Evolutionary conservation across 2,113 vertebrate species (phyloP).

Genomic region (Prionailurus viverrinus): DNA sequence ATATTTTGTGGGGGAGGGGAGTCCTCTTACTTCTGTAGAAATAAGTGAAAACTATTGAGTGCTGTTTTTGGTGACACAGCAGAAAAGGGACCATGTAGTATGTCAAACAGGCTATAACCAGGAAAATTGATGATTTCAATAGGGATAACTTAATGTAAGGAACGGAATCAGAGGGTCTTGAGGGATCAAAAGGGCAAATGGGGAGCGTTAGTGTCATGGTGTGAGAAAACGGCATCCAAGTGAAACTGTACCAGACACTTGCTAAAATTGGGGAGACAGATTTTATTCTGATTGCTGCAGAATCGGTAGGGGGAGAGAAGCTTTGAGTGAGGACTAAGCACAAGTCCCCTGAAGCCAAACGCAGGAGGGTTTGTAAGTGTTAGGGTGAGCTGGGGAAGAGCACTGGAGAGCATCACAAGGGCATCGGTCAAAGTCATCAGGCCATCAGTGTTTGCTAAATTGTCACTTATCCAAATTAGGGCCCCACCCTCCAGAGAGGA

Average conservation of each 20-base stretch:
- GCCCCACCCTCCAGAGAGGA: background rate
- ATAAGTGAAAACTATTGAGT: background rate
- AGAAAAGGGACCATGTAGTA: rapidly evolving
- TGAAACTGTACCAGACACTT: background rate
- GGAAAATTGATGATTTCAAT: background rate
- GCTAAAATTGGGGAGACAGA: background rate
- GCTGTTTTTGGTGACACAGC: background rate
- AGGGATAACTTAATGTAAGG: background rate
- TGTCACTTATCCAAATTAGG: background rate
- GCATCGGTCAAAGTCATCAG: background rate
- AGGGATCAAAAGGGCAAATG: background rate
- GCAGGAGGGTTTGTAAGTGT: background rate
- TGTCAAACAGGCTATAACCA: background rate
- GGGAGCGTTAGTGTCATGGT: background rate
- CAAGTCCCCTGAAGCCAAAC: background rate
- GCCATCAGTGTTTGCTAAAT: background rate
- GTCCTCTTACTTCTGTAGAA: background rate
- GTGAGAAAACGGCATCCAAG: background rate
- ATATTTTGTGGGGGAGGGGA: background rate
- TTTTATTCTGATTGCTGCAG: background rate
- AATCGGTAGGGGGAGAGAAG: background rate
- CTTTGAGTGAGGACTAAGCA: too few species aligned
- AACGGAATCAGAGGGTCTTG: background rate
- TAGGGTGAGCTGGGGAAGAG: background rate
- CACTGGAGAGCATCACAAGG: rapidly evolving